A percentile compares a stretch with the other conserved stretches of the same genome.
Evolutionary conservation across 2,797 vertebrate genomes (phyloP).

Genomic region (Chaunax sp.): DNA sequence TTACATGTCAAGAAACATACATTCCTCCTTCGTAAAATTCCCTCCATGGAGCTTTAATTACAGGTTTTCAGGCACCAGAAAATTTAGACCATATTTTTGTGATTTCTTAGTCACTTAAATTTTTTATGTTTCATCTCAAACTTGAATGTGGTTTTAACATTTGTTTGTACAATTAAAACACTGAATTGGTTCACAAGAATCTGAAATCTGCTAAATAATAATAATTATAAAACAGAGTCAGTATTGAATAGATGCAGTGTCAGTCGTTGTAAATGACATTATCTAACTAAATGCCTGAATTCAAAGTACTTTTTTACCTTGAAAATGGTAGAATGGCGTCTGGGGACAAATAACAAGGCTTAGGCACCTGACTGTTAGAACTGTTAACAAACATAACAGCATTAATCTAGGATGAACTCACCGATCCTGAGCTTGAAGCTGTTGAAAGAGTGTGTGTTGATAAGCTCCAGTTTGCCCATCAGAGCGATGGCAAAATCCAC

Average conservation of each 20-base stretch:
- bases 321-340: not conserved
- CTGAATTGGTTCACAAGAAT: not conserved
- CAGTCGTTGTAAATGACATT: too few relatives aligned
- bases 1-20: not conserved
- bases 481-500: conserved; percentile 90
- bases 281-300: not conserved
- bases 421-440: conserved; percentile 91
- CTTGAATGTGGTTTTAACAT: too few relatives aligned
- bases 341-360: not conserved
- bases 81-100: not conserved
- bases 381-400: not conserved
- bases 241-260: too few relatives aligned
- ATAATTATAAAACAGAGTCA: too few relatives aligned
- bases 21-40: not conserved
- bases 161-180: not conserved
- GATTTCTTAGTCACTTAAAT: not conserved
- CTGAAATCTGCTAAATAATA: not conserved
- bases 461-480: conserved; percentile 86
- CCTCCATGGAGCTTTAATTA: not conserved
- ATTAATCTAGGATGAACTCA: conserved; percentile 63
- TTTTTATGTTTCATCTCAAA: too few relatives aligned
- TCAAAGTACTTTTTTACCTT: not conserved
- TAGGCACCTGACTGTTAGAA: not conserved
- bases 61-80: not conserved
- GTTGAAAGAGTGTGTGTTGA: conserved; percentile 93